Evolutionary conservation across 2,113 vertebrate genomes (phyloP).

Genomic region (Alosa alosa): DNA sequence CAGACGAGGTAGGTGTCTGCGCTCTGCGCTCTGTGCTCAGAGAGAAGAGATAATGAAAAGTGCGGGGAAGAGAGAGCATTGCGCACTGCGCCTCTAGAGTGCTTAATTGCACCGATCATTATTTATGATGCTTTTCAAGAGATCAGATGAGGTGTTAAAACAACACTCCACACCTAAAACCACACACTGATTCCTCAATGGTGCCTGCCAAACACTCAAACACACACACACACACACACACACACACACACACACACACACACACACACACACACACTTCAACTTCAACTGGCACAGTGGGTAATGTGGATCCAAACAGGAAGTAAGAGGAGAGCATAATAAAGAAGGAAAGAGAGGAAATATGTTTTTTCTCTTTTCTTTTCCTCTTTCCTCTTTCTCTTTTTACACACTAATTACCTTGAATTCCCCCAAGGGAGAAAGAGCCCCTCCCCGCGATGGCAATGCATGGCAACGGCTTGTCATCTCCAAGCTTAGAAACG

Average conservation of each 20-base stretch:
- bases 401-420: constrained; percentile 33
- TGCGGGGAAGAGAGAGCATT: too few relatives aligned
- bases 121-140: constrained; percentile 1
- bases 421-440: constrained; percentile 27
- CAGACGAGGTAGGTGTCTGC: too few relatives aligned
- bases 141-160: constrained; percentile 10
- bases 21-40: too few relatives aligned
- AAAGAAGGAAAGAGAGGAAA: constrained; percentile 31
- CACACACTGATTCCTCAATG: background rate
- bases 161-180: constrained; percentile 8
- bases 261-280: background rate
- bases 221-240: background rate
- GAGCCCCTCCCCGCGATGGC: constrained; percentile 47
- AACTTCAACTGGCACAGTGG: background rate
- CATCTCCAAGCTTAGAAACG: constrained; percentile 31
- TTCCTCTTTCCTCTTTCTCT: background rate
- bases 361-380: constrained; percentile 30
- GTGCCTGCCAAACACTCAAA: too few relatives aligned
- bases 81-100: background rate
- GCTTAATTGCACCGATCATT: constrained; percentile 32
- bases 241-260: background rate
- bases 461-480: constrained; percentile 59
- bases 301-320: constrained; percentile 6
- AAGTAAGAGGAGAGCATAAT: constrained; percentile 16
- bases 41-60: too few relatives aligned